A percentile compares a stretch with the other conserved stretches of the same genome.
Evolutionary conservation across 2,113 vertebrate genomes (phyloP).

Genomic region (Chamaetylas fuelleborni): DNA sequence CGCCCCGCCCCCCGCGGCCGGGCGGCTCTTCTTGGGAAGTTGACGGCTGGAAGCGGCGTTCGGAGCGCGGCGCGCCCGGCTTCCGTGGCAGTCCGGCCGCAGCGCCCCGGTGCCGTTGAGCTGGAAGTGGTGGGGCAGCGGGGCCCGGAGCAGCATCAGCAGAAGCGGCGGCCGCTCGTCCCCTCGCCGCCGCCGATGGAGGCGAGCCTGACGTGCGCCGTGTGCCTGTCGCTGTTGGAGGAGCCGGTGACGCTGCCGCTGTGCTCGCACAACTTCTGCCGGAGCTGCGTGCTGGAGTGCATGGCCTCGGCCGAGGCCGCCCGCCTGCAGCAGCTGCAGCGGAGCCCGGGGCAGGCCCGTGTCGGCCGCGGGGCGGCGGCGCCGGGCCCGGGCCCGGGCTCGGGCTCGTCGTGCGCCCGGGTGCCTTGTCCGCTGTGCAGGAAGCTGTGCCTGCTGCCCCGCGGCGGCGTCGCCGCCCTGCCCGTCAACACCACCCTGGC

Average conservation of each 20-base stretch:
- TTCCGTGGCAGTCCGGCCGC: fast-evolving
- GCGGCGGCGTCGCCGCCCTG: constrained; percentile 41
- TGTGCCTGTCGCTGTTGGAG: constrained; percentile 66
- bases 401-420: background rate
- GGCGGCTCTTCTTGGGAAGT: background rate
- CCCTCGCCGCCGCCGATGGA: constrained; percentile 34
- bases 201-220: constrained; percentile 69
- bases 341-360: background rate
- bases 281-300: constrained; percentile 56
- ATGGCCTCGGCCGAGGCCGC: background rate
- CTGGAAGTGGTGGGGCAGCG: background rate
- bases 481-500: constrained; percentile 65
- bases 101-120: fast-evolving
- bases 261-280: constrained; percentile 74
- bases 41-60: background rate
- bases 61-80: fast-evolving
- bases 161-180: background rate
- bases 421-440: constrained; percentile 61
- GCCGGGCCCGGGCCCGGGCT: background rate
- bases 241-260: constrained; percentile 67
- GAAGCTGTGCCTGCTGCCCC: constrained; percentile 55
- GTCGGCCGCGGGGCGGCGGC: background rate
- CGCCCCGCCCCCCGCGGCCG: background rate
- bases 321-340: background rate
- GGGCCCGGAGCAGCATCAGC: background rate